Base-by-base conservation (phyloP, 2,888 invertebrate genomes). In the Nomada lathburiana region DNA sequence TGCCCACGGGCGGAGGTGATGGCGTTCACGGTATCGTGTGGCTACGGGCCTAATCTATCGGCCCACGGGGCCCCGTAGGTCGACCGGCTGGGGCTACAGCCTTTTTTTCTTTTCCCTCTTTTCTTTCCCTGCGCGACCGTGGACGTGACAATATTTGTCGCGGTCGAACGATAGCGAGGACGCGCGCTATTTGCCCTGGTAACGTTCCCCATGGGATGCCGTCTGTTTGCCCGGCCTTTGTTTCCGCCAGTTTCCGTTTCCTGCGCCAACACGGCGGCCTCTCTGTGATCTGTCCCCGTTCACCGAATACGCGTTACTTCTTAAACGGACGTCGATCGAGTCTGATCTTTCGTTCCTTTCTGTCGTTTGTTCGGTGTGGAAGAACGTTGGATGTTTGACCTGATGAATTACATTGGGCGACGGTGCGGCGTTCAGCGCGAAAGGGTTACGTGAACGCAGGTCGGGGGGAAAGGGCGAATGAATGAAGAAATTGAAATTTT, bases 211-310 rank as follows among this genome's bases (percentile, higher is more conserved):
- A 88, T 88, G 88, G 86, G 86, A 87, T 85, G 79, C 86, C 84
- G 84, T 86, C 83, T 93, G 88, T 93, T 93, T 93, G 90, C 90
- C 89, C 88, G 90, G 90, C 90, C 91, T 93, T 93, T 92, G 93
- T 94, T 94, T 93, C 93, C 93, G 92, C 86, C 92, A 92, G 92
- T 93, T 93, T 93, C 93, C 93, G 93, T 93, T 93, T 93, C 93
- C 92, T 92, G 92, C 89, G 92, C 86, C 92, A 93, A 93, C 91
- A 92, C 89, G 90, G 92, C 93, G 93, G 93, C 88, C 73, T 86
- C 90, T 91, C 91, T 92, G 80, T 91, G 85, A 85, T 87, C 88
- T 89, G 90, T 89, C 88, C n/a, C 10, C 84, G 86, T 77, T 89
- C 88, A 88, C 86, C 89, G 90, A 89, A 89, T 89, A 87, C 88